Base-by-base conservation (phyloP, 1,140 invertebrate genomes). In the Chlorops oryzae region DNA sequence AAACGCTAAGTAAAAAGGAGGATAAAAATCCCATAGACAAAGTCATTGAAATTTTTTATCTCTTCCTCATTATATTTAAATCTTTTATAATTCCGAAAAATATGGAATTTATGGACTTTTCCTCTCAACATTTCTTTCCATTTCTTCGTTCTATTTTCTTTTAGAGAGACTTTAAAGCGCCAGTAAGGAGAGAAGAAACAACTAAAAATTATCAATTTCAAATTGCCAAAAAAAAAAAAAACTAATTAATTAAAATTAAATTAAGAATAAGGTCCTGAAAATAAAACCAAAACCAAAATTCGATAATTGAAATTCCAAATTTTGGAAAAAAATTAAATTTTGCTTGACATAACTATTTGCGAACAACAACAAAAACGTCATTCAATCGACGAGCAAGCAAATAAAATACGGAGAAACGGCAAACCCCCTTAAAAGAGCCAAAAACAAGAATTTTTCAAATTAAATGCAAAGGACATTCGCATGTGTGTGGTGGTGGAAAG, bases 401-500 rank as follows among this genome's bases (percentile, higher is more conserved):
- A 38, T 27, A 20, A 40, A 45, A 50, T 17, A 41, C 46, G 22
- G 43, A 18, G 25, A 45, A 18, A 48, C 6, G 12, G 38, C 38
- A 21, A 53, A 57, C 23, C 37, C 51, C 38, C 35, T 52, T 38
- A 50, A 49, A 20, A 40, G 32, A 23, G 46, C 40, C 22, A 50
- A 35, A 27, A 47, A 41, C 24, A 54, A 58, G 47, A 49, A 60
- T 58, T 61, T 61, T 63, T 57, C 61, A 66, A 57, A 70, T 66
- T 66, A 70, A 70, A 70, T 70, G 66, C 65, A 63, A 69, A 70
- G 61, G 63, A 66, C 63, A 66, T 70, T 70, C 66, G 66, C 66
- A 70, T 70, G 66, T 70, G 66, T 69, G 66, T 70, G 66, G 66
- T 70, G 66, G 66, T 70, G 66, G 66, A 69, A 70, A 56, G 62